A percentile compares a stretch with the other conserved stretches of the same genome.
phyloP scores from a whole-genome alignment of 2,113 vertebrate species.

The Odontophorus gujanensis region DNA sequence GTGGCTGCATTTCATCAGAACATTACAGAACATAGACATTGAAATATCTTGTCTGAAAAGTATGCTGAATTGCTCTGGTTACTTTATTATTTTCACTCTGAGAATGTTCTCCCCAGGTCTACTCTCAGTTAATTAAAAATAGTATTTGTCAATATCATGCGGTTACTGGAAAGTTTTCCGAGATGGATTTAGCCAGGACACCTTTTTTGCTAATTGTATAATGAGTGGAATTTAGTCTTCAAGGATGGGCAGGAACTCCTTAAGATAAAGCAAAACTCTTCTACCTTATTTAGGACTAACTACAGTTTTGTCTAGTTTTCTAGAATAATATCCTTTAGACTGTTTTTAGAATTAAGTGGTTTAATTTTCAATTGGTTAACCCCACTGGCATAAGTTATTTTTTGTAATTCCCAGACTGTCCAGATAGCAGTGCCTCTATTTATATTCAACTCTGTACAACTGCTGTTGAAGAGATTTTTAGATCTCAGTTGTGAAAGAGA shows the following conservation, averaged over 20 bases:
- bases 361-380: neutral
- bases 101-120: neutral
- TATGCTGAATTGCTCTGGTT: neutral
- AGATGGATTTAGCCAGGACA: neutral
- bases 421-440: neutral
- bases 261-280: neutral
- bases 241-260: neutral
- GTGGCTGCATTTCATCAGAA: neutral
- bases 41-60: neutral
- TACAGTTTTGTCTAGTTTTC: neutral
- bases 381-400: neutral
- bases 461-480: neutral
- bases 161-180: neutral
- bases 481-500: neutral
- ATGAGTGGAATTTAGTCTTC: accelerated
- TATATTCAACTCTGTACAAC: neutral
- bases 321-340: neutral
- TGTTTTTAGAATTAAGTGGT: neutral
- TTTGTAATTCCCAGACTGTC: neutral
- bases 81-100: neutral
- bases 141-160: neutral
- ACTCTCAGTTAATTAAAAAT: slow-evolving; percentile 4
- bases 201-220: neutral
- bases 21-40: neutral
- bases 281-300: neutral